Base-by-base conservation (phyloP, 1,140 invertebrate species). In the Drosophila ohnishii region DNA sequence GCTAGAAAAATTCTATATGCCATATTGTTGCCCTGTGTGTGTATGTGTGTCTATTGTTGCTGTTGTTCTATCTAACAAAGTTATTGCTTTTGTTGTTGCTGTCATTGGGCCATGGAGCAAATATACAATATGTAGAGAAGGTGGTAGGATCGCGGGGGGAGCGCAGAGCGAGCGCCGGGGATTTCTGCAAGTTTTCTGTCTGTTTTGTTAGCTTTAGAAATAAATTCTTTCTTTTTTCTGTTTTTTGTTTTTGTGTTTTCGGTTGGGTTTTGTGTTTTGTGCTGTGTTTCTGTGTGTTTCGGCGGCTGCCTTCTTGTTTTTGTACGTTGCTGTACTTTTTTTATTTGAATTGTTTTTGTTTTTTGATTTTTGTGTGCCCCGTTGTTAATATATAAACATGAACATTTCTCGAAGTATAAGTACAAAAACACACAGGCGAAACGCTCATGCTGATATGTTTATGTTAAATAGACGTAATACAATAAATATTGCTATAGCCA, bases 131-230 rank as follows among this genome's bases (percentile, higher is more conserved):
- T 35, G 44, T n/a, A 34, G 32, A n/a, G 22, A 39, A 42, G 40
- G 25, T 14, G 13, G 45, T n/a, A 32, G 44, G 28, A 30, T n/a
- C 13, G 40, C 10, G 35, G 35, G 45, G 53, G 39, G 35, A 51
- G 51, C 9, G 37, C 50, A 72, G 48, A 60, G 40, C 50, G 34
- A 37, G 53, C 16, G 70, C 56, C 78, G 72, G 76, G 80, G 59
- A 74, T 83, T 86, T 86, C 82, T 86, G 82, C 82, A 86, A 86
- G 83, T 86, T 84, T 84, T 84, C 76, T 84, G 80, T 83, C 75
- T 84, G 80, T 86, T 86, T 86, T 86, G 82, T 86, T 86, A 86
- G 82, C 78, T 86, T 86, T 86, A 86, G 82, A 86, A 86, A 86
- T 86, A 86, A 75, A 77, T 53, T 84, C 37, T 57, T 73, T 62